Evolutionary conservation across 2,113 vertebrate species (phyloP), one percentile per base, ranked within the genome.

Genomic region (Columbina picui): DNA sequence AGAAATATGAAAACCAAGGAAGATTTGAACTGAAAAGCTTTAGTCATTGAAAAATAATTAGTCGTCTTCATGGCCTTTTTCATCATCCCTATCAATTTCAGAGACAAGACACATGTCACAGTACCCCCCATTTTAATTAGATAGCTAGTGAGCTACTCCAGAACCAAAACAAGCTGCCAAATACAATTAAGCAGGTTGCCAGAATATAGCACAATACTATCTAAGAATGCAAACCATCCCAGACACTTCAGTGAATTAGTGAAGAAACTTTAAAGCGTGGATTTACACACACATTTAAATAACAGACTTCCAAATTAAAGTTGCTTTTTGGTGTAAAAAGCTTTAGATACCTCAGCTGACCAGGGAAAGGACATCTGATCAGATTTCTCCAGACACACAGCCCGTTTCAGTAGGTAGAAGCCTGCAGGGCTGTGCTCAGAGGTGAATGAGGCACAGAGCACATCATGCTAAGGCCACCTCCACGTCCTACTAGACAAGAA

Each of bases 51-150:
- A 96, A 95, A 96, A 95, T 96, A 97, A 97, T 95, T 95, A 90
- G 90, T 68, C 38, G 4, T 29, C 65, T 83, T 91, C 57, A 70
- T 84, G 93, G 83, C 7, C 45, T 91, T 81, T 18, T 93, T 91
- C 77, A 92, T 93, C 81, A 90, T 22, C 30, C 49, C 65, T 59
- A 82, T 80, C 67, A 77, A 89, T 94, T 94, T 92, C 89, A 92
- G 50, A 89, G 74, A 92, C 57, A 53, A 60, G 88, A 78, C 41
- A 86, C n/a, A 1, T 52, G 87, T 69, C 41, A 64, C 5, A 1
- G 69, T 43, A 89, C 22, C 57, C 59, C 77, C 36, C 22, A 25
- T 93, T 94, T 96, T 97, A 98, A 97, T 98, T 91, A 96, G 68
- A 20, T 85, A n/a, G 71, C 60, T 61, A 85, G 47, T 82, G 69